Base-by-base conservation (phyloP, 2,888 invertebrate species). In the Yponomeuta cagnagella region DNA sequence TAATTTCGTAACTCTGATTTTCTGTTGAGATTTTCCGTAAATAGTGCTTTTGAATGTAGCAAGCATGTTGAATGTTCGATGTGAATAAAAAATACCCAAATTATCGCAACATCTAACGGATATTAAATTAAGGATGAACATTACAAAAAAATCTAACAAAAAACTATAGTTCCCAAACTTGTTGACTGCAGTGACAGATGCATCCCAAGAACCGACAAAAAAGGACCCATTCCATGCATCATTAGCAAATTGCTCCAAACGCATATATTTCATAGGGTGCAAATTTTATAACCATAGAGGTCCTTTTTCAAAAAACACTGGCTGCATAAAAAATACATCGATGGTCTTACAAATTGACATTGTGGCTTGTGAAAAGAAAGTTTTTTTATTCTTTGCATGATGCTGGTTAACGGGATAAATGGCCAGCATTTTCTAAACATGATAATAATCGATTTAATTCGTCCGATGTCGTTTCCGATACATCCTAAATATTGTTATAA, bases 171-270 rank as follows among this genome's bases (percentile, higher is more conserved):
- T 70, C 66, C 52, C 37, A 15, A 33, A 64, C 63, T 43, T 43
- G 48, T 52, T 37, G 33, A 58, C 37, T 70, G 37, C 70, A 58
- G 52, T 58, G 52, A 58, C 52, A 58, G 52, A 58, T 58, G 52
- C 15, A 15, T 58, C 52, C 43, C 23, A 70, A 74, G 73, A 80
- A 80, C 77, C 76, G 74, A 82, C 84, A 86, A 87, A 86, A 80
- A 81, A 43, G 43, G 71, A 74, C 75, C 82, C 79, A 85, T 87
- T 82, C 77, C 78, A 81, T 77, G 81, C 80, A 82, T 87, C 86
- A 86, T 89, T 90, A 88, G 83, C 79, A 81, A 85, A 87, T 87
- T 83, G 81, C 79, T 77, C 81, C 81, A 58, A 58, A 58, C 52
- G 52, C 15, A 15, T 15, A 15, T 15, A 58, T 58, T 58, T 58